Evolutionary conservation across 37 sponge, comb jelly and placozoan genomes (phyloP).

Genomic region (Cliona cf. orientalis): DNA sequence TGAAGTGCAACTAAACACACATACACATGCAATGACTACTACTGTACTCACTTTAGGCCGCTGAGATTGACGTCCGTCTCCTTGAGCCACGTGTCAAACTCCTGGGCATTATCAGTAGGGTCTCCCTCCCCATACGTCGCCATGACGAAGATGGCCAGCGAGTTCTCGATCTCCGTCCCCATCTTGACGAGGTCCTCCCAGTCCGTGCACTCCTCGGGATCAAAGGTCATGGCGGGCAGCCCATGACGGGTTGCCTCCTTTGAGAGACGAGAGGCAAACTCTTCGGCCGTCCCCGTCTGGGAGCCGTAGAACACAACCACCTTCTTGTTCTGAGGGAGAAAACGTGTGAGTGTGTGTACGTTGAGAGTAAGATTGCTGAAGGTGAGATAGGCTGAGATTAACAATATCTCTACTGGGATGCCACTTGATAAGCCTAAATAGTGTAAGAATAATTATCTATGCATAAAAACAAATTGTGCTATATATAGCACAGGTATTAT

Average conservation of each 20-base stretch:
- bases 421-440: no score
- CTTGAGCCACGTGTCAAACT: slow-evolving; percentile 88
- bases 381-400: no score
- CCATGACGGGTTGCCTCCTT: slow-evolving; percentile 90
- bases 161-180: slow-evolving; percentile 66
- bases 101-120: slow-evolving; percentile 96
- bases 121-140: slow-evolving; percentile 99
- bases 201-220: slow-evolving; percentile 93
- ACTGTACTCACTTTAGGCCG: slow-evolving; percentile 30
- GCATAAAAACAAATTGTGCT: no score
- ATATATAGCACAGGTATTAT: no score
- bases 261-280: slow-evolving; percentile 88
- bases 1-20: no score
- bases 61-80: slow-evolving; percentile 53
- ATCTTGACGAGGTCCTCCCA: slow-evolving; percentile 84
- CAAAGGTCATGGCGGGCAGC: slow-evolving; percentile 84
- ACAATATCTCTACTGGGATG: no score
- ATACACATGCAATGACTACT: no score
- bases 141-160: slow-evolving; percentile 87
- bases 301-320: slow-evolving; percentile 98
- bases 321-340: slow-evolving; percentile 57
- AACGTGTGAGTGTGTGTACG: not conserved
- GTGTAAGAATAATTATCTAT: no score
- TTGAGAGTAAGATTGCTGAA: no score
- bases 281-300: slow-evolving; percentile 98